A percentile compares a stretch with the other conserved stretches of the same genome.
Conservation (phyloP, 2,113 vertebrate species). For the Chloropsis cyanopogon region DNA sequence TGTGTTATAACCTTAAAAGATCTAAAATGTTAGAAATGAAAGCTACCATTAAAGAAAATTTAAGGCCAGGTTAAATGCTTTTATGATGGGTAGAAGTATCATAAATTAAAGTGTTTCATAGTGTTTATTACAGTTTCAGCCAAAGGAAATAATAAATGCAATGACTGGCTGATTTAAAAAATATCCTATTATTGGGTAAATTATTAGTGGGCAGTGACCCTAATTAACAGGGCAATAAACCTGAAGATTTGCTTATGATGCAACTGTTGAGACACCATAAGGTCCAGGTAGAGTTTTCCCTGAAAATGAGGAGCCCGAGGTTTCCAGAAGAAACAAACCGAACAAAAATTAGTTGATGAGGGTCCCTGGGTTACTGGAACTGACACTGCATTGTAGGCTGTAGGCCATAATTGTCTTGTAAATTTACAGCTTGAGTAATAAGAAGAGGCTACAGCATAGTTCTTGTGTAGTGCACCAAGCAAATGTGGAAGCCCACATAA, state of each 20-base stretch:
- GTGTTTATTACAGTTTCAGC: constrained; percentile 71
- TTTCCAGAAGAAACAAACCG: neutral
- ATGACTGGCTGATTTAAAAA: constrained; percentile 70
- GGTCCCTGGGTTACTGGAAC: constrained; percentile 16
- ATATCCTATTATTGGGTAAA: constrained; percentile 70
- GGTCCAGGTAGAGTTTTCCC: constrained; percentile 45
- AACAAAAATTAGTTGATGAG: neutral
- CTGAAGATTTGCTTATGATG: constrained; percentile 63
- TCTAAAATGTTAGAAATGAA: constrained; percentile 31
- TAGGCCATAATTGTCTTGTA: neutral
- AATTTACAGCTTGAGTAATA: constrained; percentile 30
- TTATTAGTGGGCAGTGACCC: constrained; percentile 75
- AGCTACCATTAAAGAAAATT: constrained; percentile 62
- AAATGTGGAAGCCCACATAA: neutral
- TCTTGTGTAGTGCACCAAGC: neutral
- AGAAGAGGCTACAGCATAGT: neutral
- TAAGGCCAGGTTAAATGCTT: constrained; percentile 61
- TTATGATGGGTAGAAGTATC: constrained; percentile 59
- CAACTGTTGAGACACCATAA: constrained; percentile 53
- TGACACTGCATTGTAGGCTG: neutral
- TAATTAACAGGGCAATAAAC: constrained; percentile 76
- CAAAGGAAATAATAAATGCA: constrained; percentile 77
- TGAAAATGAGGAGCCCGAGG: neutral
- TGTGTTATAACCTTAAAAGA: constrained; percentile 20
- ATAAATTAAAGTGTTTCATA: constrained; percentile 70